Base-by-base conservation (phyloP, 2,888 invertebrate species). In the Agrochola macilenta region DNA sequence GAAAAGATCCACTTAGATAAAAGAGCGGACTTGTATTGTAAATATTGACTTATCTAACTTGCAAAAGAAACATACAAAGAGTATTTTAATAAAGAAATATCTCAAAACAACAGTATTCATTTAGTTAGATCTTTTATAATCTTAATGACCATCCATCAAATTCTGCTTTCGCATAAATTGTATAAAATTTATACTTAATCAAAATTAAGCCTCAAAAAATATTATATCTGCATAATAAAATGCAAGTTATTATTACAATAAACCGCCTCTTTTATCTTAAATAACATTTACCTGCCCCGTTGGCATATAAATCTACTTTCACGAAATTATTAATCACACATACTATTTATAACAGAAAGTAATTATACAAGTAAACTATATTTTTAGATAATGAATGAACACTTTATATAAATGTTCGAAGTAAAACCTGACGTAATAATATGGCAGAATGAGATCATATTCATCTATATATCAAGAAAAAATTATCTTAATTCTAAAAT, bases 251-350 rank as follows among this genome's bases (percentile, higher is more conserved):
- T 8, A 78, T 85, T 74, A 60, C 20, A 43, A 60, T 70, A 72
- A 65, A 54, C 49, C 20, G 9, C 54, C 12, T 20, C n/a, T 71
- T 74, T 64, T 70, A 82, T 83, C 65, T 82, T 78, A 73, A 84
- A 82, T 72, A 78, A 63, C 35, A 61, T 70, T 70, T 82, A 64
- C 23, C 12, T 69, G 72, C n/a, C 30, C 75, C 66, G 83, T 70
- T 75, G 60, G 66, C n/a, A 77, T 66, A 69, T 75, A 52, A 70
- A 73, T 74, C 78, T 61, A 86, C 83, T 86, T 75, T 86, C 86
- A 68, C 72, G 35, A 82, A 70, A 61, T 70, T 69, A 66, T 60
- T 63, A 26, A 85, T 74, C 58, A 23, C 57, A 52, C 63, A 14
- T 60, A 57, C 43, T 46, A 39, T 35, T 57, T 69, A 30, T 39